A percentile compares a stretch with the other conserved stretches of the same genome.
Evolutionary conservation across 1,140 invertebrate genomes (phyloP).

Genomic region (Leptinotarsa lineolata): DNA sequence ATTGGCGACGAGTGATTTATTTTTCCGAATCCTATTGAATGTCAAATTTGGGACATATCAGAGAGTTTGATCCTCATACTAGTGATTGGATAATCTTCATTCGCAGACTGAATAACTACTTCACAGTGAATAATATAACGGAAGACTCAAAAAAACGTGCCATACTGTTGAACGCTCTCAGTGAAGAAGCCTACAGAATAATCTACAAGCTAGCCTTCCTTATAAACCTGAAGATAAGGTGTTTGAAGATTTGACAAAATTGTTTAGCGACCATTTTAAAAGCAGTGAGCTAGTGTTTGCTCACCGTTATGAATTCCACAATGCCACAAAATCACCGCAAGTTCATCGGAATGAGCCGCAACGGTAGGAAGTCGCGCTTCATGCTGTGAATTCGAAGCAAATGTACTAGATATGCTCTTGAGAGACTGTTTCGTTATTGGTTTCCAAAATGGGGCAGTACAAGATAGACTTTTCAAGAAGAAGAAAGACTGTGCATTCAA

Average conservation of each 20-base stretch:
- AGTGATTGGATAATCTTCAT: constrained; percentile 27
- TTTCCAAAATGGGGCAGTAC: constrained; percentile 25
- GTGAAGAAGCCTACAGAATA: constrained; percentile 16
- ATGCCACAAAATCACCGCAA: too few relatives aligned
- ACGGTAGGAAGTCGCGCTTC: constrained; percentile 22
- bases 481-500: too few relatives aligned
- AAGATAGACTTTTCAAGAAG: constrained; percentile 28
- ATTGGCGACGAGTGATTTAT: constrained; percentile 7
- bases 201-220: constrained; percentile 21
- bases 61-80: constrained; percentile 25
- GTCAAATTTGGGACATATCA: constrained; percentile 17
- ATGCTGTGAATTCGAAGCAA: constrained; percentile 19
- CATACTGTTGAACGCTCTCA: constrained; percentile 18
- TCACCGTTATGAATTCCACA: too few relatives aligned
- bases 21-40: background rate
- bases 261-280: too few relatives aligned
- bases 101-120: constrained; percentile 17
- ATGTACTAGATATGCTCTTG: constrained; percentile 9
- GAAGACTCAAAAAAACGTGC: constrained; percentile 7
- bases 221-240: background rate
- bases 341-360: constrained; percentile 21
- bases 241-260: too few relatives aligned
- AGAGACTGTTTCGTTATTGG: constrained; percentile 28
- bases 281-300: too few relatives aligned
- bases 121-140: constrained; percentile 19